Base-by-base conservation (phyloP, 2,797 vertebrate genomes). In the Epinephelus coioides region DNA sequence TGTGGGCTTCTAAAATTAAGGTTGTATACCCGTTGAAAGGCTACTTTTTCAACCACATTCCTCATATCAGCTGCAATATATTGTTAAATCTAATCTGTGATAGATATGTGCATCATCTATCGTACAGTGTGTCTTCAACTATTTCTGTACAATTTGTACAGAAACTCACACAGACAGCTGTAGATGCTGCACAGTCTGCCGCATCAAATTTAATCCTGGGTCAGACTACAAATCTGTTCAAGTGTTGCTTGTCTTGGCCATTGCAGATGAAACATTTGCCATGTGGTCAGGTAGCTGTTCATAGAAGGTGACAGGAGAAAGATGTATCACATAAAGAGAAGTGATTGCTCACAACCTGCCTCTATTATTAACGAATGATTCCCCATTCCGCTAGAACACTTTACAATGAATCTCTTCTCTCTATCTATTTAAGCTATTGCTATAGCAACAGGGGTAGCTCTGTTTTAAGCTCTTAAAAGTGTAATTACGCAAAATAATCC, bases 281-380 rank as follows among this genome's bases (percentile, higher is more conserved):
- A 7, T 60, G 44, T 40, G 63, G 63, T 63, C n/a, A 49, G 27
- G 53, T 30, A 40, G 76, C 62, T 53, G 56, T 18, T 55, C 43
- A 40, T 25, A 47, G 27, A 8, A 12, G 47, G 65, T 55, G 54
- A 74, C 53, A 12, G 34, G 53, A 67, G 47, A 34, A 11, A 44
- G 19, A 1, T 46, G 27, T 14, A 38, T 66, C 13, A 13, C 69
- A 50, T 50, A 18, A 69, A 23, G 46, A 38, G 18, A 40, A 61
- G 34, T 40, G n/a, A 50, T 50, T 4, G 10, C 46, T 71, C 9
- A 50, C 47, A 19, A 25, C 57, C 56, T 51, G n/a, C 46, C 30
- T 60, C 56, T 40, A 8, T 57, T 57, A 57, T 57, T 34, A 57
- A 69, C 3, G 7, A 69, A 21, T 11, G 43, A 47, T 69, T 69